Evolutionary conservation across 2,888 invertebrate species (phyloP).

Genomic region (Drosophila nr. perissopoda): DNA sequence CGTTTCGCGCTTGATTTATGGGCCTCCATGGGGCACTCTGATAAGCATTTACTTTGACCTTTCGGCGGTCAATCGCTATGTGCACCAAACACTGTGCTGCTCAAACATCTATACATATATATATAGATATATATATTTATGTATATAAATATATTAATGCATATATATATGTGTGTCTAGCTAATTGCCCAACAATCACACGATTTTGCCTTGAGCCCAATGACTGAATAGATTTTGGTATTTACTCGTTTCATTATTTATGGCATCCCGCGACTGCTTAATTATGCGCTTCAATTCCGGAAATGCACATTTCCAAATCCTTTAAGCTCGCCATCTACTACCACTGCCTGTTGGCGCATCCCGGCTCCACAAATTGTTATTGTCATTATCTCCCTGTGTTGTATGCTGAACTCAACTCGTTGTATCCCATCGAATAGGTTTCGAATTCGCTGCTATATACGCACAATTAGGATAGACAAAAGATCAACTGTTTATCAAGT

Average conservation of each 20-base stretch:
- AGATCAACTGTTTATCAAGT: conserved; percentile 2
- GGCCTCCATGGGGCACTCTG: conserved; percentile 19
- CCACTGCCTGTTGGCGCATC: background rate
- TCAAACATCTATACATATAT: background rate
- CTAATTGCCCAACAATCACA: conserved; percentile 41
- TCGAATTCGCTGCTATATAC: background rate
- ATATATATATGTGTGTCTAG: conserved; percentile 1
- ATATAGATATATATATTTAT: conserved; percentile 3
- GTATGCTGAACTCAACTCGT: background rate
- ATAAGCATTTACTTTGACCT: conserved; percentile 46
- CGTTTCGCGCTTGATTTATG: conserved; percentile 36
- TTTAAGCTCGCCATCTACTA: conserved; percentile 50
- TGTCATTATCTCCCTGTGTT: conserved; percentile 6
- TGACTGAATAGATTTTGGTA: conserved; percentile 43
- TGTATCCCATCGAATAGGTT: conserved; percentile 15
- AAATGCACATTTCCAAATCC: conserved; percentile 64
- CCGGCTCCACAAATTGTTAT: conserved; percentile 18
- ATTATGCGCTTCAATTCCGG: conserved; percentile 64
- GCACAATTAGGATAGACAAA: background rate
- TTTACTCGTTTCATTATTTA: conserved; percentile 61
- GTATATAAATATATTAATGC: background rate
- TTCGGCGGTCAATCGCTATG: conserved; percentile 6
- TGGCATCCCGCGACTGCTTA: conserved; percentile 57
- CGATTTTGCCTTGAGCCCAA: conserved; percentile 25
- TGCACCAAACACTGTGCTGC: conserved; percentile 1